Base-by-base conservation (phyloP, 1,140 invertebrate species). In the Drosophila setifemur region DNA sequence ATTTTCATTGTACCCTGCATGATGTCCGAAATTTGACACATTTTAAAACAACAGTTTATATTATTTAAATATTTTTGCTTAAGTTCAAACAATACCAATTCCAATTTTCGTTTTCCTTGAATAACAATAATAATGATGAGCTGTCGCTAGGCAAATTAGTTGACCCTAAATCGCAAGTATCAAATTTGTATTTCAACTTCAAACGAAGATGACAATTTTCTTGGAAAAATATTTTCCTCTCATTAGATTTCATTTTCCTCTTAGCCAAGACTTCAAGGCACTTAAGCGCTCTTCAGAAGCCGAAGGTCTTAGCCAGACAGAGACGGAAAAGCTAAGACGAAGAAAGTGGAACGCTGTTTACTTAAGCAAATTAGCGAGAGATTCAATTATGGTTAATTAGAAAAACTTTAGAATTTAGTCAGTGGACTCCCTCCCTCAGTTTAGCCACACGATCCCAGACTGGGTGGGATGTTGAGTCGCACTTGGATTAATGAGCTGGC, bases 381-480 rank as follows among this genome's bases (percentile, higher is more conserved):
- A 79, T 79, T 86, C 43, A 85, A 85, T 85, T 85, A 85, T 63
- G 75, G 49, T 55, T 85, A 85, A 85, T 86, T 79, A 79, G 71
- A 12, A 8, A 37, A 54, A 74, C 37, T 78, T 68, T 35, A 52
- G 49, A 23, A 28, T 18, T 44, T 25, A 39, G 39, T 33, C 37
- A 29, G 23, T 26, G 40, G 37, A n/a, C 21, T 3, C 25, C 1
- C 6, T n/a, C 4, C 16, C 33, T 4, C 6, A 8, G 1, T 5
- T 19, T 16, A 23, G 5, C 33, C 25, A 35, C 33, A 25, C 8
- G 48, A 25, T 31, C 42, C 11, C 25, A 25, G 39, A 5, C 7
- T 0, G 23, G 16, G n/a, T n/a, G n/a, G 26, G 29, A 43, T 3
- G 9, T 8, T 11, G 19, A 39, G 43, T 12, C 7, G 12, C 40